Base-by-base conservation (phyloP, 1,140 invertebrate genomes). In the Trichomalopsis sarcophagae region DNA sequence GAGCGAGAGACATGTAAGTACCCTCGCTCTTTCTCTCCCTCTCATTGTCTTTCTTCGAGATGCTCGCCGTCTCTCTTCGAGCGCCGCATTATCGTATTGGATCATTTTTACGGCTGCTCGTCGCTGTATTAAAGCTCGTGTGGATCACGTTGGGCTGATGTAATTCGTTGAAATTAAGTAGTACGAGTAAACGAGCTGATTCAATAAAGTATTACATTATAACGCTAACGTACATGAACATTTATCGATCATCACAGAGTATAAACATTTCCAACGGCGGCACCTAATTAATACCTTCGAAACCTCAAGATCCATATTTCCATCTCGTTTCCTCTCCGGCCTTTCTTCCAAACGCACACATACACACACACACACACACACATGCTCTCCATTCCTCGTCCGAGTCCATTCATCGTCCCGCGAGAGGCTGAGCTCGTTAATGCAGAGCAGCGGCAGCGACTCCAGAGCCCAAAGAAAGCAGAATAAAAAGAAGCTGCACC, bases 1-100 rank as follows among this genome's bases (percentile, higher is more conserved):
- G 82, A 83, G 87, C 84, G 79, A 83, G 87, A 87, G 86, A 87
- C 86, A 83, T 84, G 80, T 86, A 86, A 87, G 75, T 86, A n/a
- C 82, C 73, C 36, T 55, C 13, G 17, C 17, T 74, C 44, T 81
- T 36, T 55, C 40, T 40, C 23, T 21, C 27, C 14, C 40, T 40
- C n/a, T 36, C 27, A 33, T 33, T 36, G 69, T 73, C 69, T 73
- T 30, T 36, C 55, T 62, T 62, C 55, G 55, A 62, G 55, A 62
- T 62, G 55, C 55, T 21, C 21, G 21, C 21, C 14, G 13, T 3
- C 17, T 13, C 50, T 55, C 50, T 55, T 55, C 13, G 17, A 55
- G 13, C 17, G 17, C 1, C 55, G 55, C 7, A 62, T 62, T 62
- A 62, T 62, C 17, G 55, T 62, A 62, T 62, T 9, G 55, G 55